Evolutionary conservation across 2,113 vertebrate species (phyloP).

Genomic region (Pleuronectes platessa): DNA sequence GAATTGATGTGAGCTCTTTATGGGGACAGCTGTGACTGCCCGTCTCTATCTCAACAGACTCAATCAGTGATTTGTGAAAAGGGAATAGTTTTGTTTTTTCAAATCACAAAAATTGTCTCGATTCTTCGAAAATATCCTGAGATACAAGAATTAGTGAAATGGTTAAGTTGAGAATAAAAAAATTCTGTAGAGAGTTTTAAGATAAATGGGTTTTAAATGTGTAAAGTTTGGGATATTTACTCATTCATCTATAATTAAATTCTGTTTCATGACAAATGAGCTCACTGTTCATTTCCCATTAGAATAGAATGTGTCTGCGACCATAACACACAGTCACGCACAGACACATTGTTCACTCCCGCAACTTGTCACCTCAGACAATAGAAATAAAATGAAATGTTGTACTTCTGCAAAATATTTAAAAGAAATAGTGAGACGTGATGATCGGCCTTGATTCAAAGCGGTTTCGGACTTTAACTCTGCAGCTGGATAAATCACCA

Average conservation of each 20-base stretch:
- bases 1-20: conserved; percentile 28
- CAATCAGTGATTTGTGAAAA: background rate
- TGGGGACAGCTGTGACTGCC: background rate
- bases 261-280: too few species aligned
- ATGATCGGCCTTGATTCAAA: background rate
- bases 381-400: background rate
- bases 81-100: too few species aligned
- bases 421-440: too few species aligned
- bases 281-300: background rate
- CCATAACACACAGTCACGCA: background rate
- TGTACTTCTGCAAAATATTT: background rate
- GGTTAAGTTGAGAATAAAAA: background rate
- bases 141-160: too few species aligned
- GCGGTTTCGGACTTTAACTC: too few species aligned
- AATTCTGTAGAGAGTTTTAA: too few species aligned
- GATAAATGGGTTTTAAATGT: too few species aligned
- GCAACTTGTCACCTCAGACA: background rate
- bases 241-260: too few species aligned
- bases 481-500: too few species aligned
- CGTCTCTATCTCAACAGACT: conserved; percentile 3
- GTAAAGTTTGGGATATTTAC: too few species aligned
- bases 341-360: background rate
- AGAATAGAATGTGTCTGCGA: background rate
- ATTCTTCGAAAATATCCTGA: too few species aligned
- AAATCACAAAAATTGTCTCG: too few species aligned